Evolutionary conservation across 2,888 invertebrate genomes (phyloP), one percentile per base, ranked within the genome.

Genomic region (Drosophila stalkeri): DNA sequence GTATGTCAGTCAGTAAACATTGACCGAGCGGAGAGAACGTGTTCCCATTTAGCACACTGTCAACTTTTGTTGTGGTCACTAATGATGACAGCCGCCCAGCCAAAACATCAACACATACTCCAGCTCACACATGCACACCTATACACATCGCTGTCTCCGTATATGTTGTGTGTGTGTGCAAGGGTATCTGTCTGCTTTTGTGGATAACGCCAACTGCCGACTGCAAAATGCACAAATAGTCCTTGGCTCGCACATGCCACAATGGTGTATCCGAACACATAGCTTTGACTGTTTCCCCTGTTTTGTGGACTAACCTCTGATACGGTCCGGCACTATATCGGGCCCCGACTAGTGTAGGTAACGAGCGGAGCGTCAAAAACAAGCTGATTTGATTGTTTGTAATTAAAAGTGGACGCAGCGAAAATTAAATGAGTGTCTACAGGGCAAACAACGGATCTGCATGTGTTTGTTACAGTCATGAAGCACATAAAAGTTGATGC

Each of bases 331-430:
- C 23, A 39, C 23, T 41, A 27, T 51, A 61, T 57, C 23, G 44
- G 41, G 54, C 49, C n/a, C 56, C 55, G 72, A 62, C 54, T 56
- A 68, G 68, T 54, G 68, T 60, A 54, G 60, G 47, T 46, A 52
- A 47, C 37, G 46, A 52, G 60, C 73, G 43, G 47, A 62, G 37
- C 64, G 60, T 72, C 79, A 82, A 77, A 74, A 74, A 77, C 81
- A 86, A 82, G 78, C 82, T 85, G 90, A 82, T 91, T 90, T 90
- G 91, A 90, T 90, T 90, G 91, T 87, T 87, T 89, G 81, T 91
- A 90, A 90, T 90, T 90, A 91, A 90, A 90, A 89, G 75, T 82
- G 80, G 77, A 90, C 89, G 65, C 70, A 65, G 77, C 70, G 77
- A 86, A 87, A 89, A 90, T 88, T 83, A 87, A 90, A 88, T 81